Percentiles rank a stretch among this genome's conserved stretches.
Evolutionary conservation across 2,113 vertebrate genomes (phyloP).

Genomic region (Puntigrus tetrazona): DNA sequence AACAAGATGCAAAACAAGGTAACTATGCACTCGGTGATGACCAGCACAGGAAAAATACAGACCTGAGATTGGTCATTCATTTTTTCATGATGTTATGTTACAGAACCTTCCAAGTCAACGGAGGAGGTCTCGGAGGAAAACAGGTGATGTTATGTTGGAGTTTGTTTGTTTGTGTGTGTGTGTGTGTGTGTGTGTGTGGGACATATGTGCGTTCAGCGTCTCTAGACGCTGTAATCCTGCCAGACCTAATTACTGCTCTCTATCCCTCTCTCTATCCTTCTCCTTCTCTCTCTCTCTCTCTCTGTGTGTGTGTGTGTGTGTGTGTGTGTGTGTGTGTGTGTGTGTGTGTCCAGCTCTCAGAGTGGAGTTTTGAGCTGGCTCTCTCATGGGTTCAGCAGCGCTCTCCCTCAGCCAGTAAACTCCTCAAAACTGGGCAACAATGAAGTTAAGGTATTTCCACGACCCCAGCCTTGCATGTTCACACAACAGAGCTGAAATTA

Average conservation of each 20-base stretch:
- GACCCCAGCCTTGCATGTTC: not conserved
- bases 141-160: constrained; percentile 60
- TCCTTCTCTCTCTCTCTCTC: not conserved
- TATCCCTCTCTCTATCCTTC: not conserved
- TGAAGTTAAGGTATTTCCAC: constrained; percentile 53
- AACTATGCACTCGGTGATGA: constrained; percentile 8
- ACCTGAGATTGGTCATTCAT: not conserved
- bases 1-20: constrained; percentile 64
- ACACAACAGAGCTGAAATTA: not conserved
- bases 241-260: constrained; percentile 25
- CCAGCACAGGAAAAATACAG: not conserved
- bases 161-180: too few relatives aligned
- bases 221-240: not conserved
- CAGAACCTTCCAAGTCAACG: constrained; percentile 59
- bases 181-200: constrained; percentile 22
- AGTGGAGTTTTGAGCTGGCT: constrained; percentile 68
- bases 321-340: too few relatives aligned
- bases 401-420: constrained; percentile 68
- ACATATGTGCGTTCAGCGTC: not conserved
- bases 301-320: too few relatives aligned
- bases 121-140: constrained; percentile 56
- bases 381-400: constrained; percentile 60
- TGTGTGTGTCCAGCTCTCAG: constrained; percentile 55
- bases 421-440: constrained; percentile 49
- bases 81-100: constrained; percentile 11